These are phyloP conservation scores for Zalophus californianus DNA, from an alignment of 2,797 vertebrate species.

Conservation along the genomic window DNA sequence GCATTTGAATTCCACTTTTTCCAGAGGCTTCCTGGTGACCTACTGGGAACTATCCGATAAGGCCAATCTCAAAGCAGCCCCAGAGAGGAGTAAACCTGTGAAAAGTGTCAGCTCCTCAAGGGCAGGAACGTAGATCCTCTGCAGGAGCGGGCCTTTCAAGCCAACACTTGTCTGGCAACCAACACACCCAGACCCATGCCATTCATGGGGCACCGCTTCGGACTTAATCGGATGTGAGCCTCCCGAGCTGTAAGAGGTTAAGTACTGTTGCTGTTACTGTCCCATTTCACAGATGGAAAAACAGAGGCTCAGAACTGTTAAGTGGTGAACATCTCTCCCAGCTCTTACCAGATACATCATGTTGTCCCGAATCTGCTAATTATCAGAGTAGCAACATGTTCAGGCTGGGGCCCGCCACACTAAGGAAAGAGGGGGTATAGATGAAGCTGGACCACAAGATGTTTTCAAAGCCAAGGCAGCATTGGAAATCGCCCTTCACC, in stretches of 20 bases:
- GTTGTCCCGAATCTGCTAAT: background rate
- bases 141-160: background rate
- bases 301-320: background rate
- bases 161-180: background rate
- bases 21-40: conserved; percentile 41
- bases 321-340: background rate
- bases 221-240: background rate
- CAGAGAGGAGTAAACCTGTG: background rate
- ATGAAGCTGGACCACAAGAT: background rate
- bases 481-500: background rate
- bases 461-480: background rate
- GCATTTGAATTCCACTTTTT: conserved; percentile 40
- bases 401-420: background rate
- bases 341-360: background rate
- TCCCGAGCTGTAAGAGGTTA: background rate
- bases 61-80: conserved; percentile 21
- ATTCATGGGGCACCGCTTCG: rapidly evolving
- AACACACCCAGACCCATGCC: background rate
- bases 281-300: conserved; percentile 29
- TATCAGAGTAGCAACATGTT: background rate
- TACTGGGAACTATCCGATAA: background rate
- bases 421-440: background rate
- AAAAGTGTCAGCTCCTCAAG: background rate
- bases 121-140: background rate
- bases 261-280: background rate